A percentile compares a stretch with the other conserved stretches of the same genome.
These are phyloP conservation scores for Rhaphigaster nebulosa DNA, from an alignment of 2,888 invertebrate genomes.

Conservation along the genomic window DNA sequence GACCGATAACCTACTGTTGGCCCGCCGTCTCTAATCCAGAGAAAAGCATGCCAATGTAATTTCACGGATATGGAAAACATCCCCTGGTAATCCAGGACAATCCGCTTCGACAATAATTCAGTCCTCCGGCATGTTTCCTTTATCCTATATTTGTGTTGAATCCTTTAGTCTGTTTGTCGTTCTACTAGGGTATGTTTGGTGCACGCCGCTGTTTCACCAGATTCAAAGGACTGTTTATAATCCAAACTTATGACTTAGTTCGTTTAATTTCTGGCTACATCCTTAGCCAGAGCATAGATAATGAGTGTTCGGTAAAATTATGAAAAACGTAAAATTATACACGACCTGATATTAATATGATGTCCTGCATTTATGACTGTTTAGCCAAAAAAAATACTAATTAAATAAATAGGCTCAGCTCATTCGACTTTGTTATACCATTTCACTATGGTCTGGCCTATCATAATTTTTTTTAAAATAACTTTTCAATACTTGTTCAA, in stretches of 20 bases:
- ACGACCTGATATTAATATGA: no score
- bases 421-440: no score
- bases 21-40: background rate
- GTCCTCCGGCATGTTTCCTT: background rate
- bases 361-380: no score
- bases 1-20: background rate
- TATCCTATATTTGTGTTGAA: slow-evolving; percentile 23
- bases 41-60: slow-evolving; percentile 19
- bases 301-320: no score
- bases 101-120: slow-evolving; percentile 3
- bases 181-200: background rate
- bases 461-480: no score
- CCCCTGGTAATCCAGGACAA: slow-evolving; percentile 11
- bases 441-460: no score
- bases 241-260: background rate
- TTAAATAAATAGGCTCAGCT: no score
- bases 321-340: no score
- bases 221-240: background rate
- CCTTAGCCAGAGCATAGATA: background rate
- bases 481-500: no score
- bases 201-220: background rate
- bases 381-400: no score
- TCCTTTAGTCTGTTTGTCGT: slow-evolving; percentile 15
- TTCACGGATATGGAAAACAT: background rate
- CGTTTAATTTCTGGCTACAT: background rate